Conservation (phyloP, 2,888 invertebrate species). For the Acrobasis consociella region DNA sequence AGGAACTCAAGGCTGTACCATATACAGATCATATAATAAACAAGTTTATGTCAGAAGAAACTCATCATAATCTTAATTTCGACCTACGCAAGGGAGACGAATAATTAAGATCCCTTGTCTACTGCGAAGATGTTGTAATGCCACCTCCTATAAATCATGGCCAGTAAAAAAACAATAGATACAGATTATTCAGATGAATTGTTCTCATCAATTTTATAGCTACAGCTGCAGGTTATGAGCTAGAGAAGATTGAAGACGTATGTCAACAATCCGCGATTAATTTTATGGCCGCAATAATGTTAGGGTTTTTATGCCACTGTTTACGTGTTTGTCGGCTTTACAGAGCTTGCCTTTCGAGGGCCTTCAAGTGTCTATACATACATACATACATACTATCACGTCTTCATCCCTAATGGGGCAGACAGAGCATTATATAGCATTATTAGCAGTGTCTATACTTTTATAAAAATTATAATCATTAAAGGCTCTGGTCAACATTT, state of each 20-base stretch:
- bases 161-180: constrained; percentile 27
- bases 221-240: constrained; percentile 13
- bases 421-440: too few species aligned
- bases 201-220: constrained; percentile 17
- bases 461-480: too few species aligned
- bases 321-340: constrained; percentile 8
- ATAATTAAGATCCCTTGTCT: constrained; percentile 39
- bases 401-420: too few species aligned
- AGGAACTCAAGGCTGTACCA: constrained; percentile 72
- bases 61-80: constrained; percentile 74
- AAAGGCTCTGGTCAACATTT: too few species aligned
- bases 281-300: constrained; percentile 13
- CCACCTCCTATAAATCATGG: constrained; percentile 35
- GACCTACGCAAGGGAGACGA: constrained; percentile 67
- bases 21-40: constrained; percentile 74
- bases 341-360: neutral
- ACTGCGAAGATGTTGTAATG: constrained; percentile 35
- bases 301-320: neutral
- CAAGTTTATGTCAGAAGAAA: constrained; percentile 70
- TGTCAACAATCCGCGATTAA: constrained; percentile 15
- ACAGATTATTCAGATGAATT: constrained; percentile 8
- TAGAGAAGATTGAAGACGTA: constrained; percentile 6
- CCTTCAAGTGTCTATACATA: too few species aligned
- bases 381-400: too few species aligned
- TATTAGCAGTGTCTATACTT: too few species aligned